phyloP scores from a whole-genome alignment of 2,113 vertebrate species.

The Arizona elegans region DNA sequence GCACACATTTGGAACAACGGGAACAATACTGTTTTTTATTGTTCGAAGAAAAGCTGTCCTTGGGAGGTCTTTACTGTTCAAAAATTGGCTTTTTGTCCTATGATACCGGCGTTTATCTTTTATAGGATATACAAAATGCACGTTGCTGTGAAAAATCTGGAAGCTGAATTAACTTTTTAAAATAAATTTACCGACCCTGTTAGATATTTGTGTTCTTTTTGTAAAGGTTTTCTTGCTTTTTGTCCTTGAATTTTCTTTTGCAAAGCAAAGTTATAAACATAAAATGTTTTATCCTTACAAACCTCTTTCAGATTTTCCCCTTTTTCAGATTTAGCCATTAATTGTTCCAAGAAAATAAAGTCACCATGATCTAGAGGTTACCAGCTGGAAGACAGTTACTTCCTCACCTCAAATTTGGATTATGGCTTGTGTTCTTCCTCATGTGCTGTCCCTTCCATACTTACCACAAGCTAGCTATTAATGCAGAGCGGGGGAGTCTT shows the following conservation, averaged over 20 bases:
- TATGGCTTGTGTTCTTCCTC: not conserved
- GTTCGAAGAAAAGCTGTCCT: not conserved
- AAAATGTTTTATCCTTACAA: not conserved
- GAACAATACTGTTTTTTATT: not conserved
- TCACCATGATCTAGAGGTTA: not conserved
- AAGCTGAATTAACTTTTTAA: not conserved
- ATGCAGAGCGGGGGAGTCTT: not conserved
- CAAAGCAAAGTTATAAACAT: not conserved
- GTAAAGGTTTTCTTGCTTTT: not conserved
- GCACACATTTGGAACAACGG: not conserved
- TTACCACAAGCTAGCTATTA: not conserved
- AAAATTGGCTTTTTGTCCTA: not conserved
- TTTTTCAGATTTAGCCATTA: not conserved
- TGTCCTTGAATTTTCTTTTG: not conserved
- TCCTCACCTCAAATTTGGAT: not conserved
- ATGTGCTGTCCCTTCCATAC: not conserved
- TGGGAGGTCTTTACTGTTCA: not conserved
- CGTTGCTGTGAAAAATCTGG: not conserved
- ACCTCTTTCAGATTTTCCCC: not conserved
- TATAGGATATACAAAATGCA: not conserved
- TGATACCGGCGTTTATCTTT: not conserved
- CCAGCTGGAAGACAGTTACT: not conserved
- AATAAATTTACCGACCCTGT: not conserved
- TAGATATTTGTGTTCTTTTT: not conserved
- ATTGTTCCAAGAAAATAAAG: not conserved